Evolutionary conservation across 2,797 vertebrate species (phyloP), one percentile per base, ranked within the genome.

Genomic region (Gymnocypris eckloni): DNA sequence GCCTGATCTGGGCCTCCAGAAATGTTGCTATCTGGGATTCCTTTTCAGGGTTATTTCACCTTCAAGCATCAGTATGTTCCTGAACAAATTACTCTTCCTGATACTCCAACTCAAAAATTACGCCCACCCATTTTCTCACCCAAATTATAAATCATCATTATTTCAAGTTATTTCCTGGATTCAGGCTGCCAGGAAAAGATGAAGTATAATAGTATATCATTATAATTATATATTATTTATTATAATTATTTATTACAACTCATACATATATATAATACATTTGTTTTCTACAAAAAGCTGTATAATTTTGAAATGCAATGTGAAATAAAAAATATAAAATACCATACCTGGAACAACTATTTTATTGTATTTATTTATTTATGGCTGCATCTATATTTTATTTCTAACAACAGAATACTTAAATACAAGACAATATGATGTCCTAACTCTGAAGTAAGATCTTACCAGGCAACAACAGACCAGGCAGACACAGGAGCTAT

Each of bases 401-500:
- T 43, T 45, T 71, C 59, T 28, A 45, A 71, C 41, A 43, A 71
- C 69, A n/a, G n/a, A 5, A 9, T 41, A 20, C 41, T 64, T 64
- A 43, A 64, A 79, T 79, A 48, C 39, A 78, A 13, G 18, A 41
- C 37, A 71, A 52, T 70, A 52, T 70, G 64, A 79, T 41, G n/a
- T 79, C 54, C 22, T 43, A 6, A 33, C 33, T 64, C 25, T 48
- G 56, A 75, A 6, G 15, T 20, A 72, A 43, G 16, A 37, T 45
- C 18, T 37, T 73, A 48, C 11, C 81, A 75, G 56, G 28, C 54
- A 64, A 45, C 16, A 64, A 48, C 25, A 64, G 22, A 59, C n/a
- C n/a, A 33, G 39, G 18, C 37, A 41, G 18, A 72, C 70, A 75
- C 41, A 48, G 25, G 41, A 18, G 25, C 28, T 15, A 37, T 48